Evolutionary conservation across 2,797 vertebrate species (phyloP), one percentile per base, ranked within the genome.

Genomic region (Silurus lanzhouensis): DNA sequence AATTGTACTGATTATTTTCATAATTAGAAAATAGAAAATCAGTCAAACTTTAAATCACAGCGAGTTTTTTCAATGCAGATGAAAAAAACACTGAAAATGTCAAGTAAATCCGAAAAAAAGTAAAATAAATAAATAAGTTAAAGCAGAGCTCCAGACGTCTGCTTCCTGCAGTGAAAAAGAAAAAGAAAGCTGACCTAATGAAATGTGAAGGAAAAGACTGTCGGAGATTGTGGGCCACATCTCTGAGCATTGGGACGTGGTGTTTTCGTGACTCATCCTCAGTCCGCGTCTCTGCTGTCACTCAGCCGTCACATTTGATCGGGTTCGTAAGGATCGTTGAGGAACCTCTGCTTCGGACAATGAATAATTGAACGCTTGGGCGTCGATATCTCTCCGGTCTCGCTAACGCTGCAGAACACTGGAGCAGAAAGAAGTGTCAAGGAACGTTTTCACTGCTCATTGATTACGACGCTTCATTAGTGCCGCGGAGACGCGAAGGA

Each of bases 351-450:
- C 83, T 87, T 88, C 82, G 79, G 76, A 46, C 75, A 87, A 78
- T 92, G 84, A 91, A 93, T 93, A 89, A 92, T 93, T 91, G 87
- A 92, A 20, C n/a, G 79, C n/a, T 84, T 63, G 60, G 52, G 83
- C 84, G 89, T 91, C 91, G 87, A 87, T 83, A 87, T 85, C 87
- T 80, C 80, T 87, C 58, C 57, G 85, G 72, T 64, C 55, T 79
- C 55, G 74, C 64, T 58, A 76, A 70, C 25, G 27, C 61, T 19
- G 67, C 38, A 52, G 79, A 57, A 70, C 61, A 52, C 25, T 22
- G 52, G 57, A 71, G 67, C 77, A 63, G 75, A 79, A 78, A 78
- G 44, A 80, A 83, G 67, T 85, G 57, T 57, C 68, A 81, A 82
- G 88, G 88, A 78, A 86, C 85, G 87, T 80, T 85, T 86, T 91